Base-by-base conservation (phyloP, 2,113 vertebrate genomes). In the Merops nubicus region DNA sequence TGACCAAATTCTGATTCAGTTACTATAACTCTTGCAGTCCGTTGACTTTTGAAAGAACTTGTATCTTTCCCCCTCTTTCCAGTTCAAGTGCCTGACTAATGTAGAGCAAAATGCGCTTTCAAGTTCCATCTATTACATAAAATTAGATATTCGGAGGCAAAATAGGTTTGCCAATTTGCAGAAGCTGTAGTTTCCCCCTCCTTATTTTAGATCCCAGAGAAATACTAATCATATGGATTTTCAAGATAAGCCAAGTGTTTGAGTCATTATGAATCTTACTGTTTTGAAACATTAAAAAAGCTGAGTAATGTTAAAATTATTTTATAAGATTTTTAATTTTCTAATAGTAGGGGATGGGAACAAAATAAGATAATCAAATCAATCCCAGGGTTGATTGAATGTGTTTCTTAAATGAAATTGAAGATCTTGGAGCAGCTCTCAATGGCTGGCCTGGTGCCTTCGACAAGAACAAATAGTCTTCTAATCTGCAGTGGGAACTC, bases 181-280 rank as follows among this genome's bases (percentile, higher is more conserved):
- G 51, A 43, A 90, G 8, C 23, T 63, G 2, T 86, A 28, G 16
- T 62, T 90, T 36, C 28, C 38, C 36, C 15, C 31, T 56, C 21
- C 17, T 88, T 73, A 13, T 1, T 0, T 84, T 93, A 43, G 23
- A 26, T 56, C 38, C 76, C 38, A 43, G 76, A 40, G 67, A 90
- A 80, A 80, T 96, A 94, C 88, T 96, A 95, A 96, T 96, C 68
- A 36, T 94, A 94, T 81, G 80, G 92, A 93, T 89, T 88, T 92
- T 70, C 60, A 72, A 0, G 6, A 1, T 67, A 92, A 96, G 72
- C 85, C 92, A 80, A 75, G 25, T 89, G 60, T 88, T 95, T 96
- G 85, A 96, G 92, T 96, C 88, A 92, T 40, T 90, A 36, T 74
- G 64, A 90, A 80, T 54, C 22, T 26, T 69, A 36, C 31, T 85